Evolutionary conservation across 2,888 invertebrate species (phyloP).

Genomic region (Glyphotaelius pellucidus): DNA sequence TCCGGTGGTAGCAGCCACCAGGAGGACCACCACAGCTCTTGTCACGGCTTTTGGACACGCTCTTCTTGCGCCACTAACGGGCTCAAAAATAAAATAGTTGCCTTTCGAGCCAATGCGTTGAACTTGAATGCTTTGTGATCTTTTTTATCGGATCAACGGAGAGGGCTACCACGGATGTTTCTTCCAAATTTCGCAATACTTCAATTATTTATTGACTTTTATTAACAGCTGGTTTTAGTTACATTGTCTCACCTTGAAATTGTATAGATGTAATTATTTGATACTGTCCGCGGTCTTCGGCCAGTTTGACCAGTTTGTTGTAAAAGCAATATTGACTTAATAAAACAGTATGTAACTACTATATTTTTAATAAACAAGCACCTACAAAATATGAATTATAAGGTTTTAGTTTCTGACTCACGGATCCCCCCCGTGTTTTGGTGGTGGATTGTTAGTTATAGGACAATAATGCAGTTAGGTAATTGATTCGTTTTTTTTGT

Average conservation of each 20-base stretch:
- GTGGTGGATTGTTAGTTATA: background rate
- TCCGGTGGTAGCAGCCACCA: slow-evolving; percentile 38
- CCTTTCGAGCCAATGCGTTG: slow-evolving; percentile 25
- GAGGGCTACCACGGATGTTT: slow-evolving; percentile 26
- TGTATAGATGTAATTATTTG: no score
- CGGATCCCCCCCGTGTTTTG: background rate
- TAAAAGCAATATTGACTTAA: background rate
- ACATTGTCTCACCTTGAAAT: no score
- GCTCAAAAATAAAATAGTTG: slow-evolving; percentile 28
- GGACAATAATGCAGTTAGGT: background rate
- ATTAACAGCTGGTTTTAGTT: background rate
- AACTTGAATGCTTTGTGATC: slow-evolving; percentile 39
- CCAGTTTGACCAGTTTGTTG: background rate
- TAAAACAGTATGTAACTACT: background rate
- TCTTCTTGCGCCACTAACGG: slow-evolving; percentile 50
- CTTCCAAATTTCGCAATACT: background rate
- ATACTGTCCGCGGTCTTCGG: background rate
- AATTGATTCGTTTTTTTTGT: no score
- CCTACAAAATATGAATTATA: background rate
- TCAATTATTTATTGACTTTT: background rate
- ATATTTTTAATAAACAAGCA: background rate
- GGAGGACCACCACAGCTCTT: slow-evolving; percentile 46
- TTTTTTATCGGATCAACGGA: slow-evolving; percentile 23
- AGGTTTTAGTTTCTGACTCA: background rate
- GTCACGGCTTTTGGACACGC: slow-evolving; percentile 56